Percentiles rank a stretch among this genome's conserved stretches.
These are phyloP conservation scores for Ageneiosus marmoratus DNA, from an alignment of 2,113 vertebrate species.

Conservation along the genomic window DNA sequence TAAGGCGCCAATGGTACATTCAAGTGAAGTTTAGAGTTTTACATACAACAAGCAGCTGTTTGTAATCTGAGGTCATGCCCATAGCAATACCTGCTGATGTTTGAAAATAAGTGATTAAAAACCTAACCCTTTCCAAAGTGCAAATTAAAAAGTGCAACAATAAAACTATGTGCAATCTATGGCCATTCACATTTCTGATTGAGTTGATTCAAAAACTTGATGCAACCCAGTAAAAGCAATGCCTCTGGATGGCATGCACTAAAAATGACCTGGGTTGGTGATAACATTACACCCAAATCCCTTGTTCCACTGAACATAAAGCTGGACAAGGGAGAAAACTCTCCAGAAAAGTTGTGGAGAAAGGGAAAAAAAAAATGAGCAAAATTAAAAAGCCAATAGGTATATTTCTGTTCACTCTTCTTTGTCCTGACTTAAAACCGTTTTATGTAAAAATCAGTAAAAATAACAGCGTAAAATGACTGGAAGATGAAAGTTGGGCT, in stretches of 20 bases:
- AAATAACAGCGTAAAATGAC: constrained; percentile 96
- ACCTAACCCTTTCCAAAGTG: constrained; percentile 91
- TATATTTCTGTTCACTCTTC: constrained; percentile 75
- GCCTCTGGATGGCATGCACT: constrained; percentile 60
- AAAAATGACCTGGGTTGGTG: constrained; percentile 61
- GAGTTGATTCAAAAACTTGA: constrained; percentile 66
- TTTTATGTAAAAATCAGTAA: constrained; percentile 98
- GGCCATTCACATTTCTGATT: constrained; percentile 80
- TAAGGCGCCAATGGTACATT: constrained; percentile 70
- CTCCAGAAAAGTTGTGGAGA: constrained; percentile 43
- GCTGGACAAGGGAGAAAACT: constrained; percentile 61
- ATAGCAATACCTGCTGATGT: constrained; percentile 76
- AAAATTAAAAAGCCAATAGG: constrained; percentile 95
- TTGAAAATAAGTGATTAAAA: constrained; percentile 98
- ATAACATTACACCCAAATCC: constrained; percentile 64
- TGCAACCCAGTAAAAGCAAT: constrained; percentile 58
- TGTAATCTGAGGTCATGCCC: constrained; percentile 73
- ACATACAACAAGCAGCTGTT: constrained; percentile 78
- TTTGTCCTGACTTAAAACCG: constrained; percentile 94
- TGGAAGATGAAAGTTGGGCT: constrained; percentile 94
- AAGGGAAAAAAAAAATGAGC: constrained; percentile 59
- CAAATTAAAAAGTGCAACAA: constrained; percentile 98
- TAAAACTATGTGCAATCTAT: constrained; percentile 88
- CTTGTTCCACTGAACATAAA: constrained; percentile 68
- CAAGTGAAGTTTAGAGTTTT: constrained; percentile 70